Base-by-base conservation (phyloP, 2,797 vertebrate genomes). In the Crocidura indochinensis region DNA sequence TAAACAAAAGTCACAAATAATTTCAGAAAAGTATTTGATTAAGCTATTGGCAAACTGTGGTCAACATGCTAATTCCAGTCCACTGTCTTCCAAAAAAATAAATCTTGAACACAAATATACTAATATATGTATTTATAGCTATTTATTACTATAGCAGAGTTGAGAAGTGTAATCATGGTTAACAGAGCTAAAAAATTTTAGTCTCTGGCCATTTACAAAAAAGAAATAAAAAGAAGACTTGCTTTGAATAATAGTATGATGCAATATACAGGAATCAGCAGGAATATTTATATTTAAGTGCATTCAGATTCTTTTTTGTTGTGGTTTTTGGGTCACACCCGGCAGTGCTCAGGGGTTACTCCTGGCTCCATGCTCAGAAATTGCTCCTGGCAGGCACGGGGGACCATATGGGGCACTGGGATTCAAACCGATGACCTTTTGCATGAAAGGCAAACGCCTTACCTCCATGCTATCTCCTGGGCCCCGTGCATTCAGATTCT, bases 1-100 rank as follows among this genome's bases (percentile, higher is more conserved):
- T 89, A 91, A 86, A 80, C 46, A 47, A 91, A 46, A 84, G 26
- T 84, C 12, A 92, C 20, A 88, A 84, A 68, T 22, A 22, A 92
- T 6, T 53, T 38, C 2, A 38, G 62, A 56, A 49, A 24, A 64
- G 64, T 84, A 53, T 53, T 53, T 53, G 11, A 53, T 53, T 53
- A 53, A 14, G 51, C 17, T 53, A 53, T 53, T 53, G 51, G 51
- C 17, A 53, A 53, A 38, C 38, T 38, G 5, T 38, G 38, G 38
- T 38, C 38, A 38, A 53, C 51, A 53, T 29, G 53, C 29, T 51
- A 82, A 76, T 79, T 69, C 3, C 4, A 53, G 38, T 12, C 72
- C 29, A 75, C 49, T 44, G 2, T 27, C 91, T 84, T 26, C 65
- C 51, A 53, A 20, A 74, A 72, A 81, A 88, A 67, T 73, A 80